A percentile compares a stretch with the other conserved stretches of the same genome.
Conservation (phyloP, 2,113 vertebrate genomes). For the Otocyon megalotis region DNA sequence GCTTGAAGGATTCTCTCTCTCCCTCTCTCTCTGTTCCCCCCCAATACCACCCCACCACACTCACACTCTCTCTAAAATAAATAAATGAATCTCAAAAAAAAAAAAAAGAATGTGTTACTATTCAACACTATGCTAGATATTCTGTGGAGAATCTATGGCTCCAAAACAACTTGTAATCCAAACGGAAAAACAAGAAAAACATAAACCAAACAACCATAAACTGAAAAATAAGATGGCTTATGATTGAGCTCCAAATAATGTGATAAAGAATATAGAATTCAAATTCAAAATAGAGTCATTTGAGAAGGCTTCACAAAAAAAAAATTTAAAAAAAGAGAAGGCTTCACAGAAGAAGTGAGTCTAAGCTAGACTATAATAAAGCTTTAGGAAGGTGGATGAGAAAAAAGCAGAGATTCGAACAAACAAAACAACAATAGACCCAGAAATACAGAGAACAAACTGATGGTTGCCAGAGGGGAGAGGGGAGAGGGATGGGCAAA, state of each 20-base stretch:
- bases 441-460: background rate
- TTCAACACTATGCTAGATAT: background rate
- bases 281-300: background rate
- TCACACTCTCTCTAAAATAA: background rate
- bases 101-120: background rate
- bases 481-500: too few relatives aligned
- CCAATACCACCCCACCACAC: too few relatives aligned
- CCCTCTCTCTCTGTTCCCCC: background rate
- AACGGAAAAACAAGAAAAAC: background rate
- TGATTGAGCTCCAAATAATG: background rate
- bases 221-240: background rate
- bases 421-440: background rate
- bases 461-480: too few relatives aligned
- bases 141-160: background rate
- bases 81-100: background rate
- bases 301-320: background rate
- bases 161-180: background rate
- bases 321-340: too few relatives aligned
- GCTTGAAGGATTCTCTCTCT: background rate
- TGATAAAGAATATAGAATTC: background rate
- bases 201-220: background rate
- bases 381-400: background rate
- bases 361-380: background rate
- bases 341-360: background rate
- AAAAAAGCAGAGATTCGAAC: background rate